Percentiles rank a stretch among this genome's conserved stretches.
Conservation (phyloP, 1,140 invertebrate genomes). For the Helicoverpa armigera region DNA sequence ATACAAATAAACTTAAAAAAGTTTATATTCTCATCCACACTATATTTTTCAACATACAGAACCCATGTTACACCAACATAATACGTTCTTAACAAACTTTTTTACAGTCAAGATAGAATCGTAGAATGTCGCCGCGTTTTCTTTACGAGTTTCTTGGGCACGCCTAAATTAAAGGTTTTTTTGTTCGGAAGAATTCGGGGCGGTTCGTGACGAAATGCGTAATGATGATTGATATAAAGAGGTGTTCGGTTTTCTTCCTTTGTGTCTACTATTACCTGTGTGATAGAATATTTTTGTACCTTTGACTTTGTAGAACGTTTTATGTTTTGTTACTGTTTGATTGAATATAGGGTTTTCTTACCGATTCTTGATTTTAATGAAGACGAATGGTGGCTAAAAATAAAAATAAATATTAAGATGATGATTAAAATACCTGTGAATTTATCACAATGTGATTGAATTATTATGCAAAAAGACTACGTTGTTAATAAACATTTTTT, state of each 20-base stretch:
- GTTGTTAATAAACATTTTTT: no score
- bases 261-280: background rate
- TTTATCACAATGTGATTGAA: no score
- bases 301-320: background rate
- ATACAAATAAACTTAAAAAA: no score
- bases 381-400: no score
- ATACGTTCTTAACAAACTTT: constrained; percentile 7
- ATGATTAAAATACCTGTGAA: no score
- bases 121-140: constrained; percentile 48
- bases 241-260: constrained; percentile 28
- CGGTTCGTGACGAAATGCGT: constrained; percentile 48
- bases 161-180: constrained; percentile 52
- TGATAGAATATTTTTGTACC: constrained; percentile 25
- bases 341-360: no score
- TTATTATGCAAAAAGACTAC: no score
- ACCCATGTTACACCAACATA: no score
- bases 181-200: constrained; percentile 50
- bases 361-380: no score
- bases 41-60: no score
- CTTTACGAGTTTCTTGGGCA: constrained; percentile 52
- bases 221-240: constrained; percentile 54
- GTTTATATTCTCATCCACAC: no score
- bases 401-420: no score
- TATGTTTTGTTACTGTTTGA: background rate
- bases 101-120: constrained; percentile 57